Evolutionary conservation across 2,888 invertebrate species (phyloP), one percentile per base, ranked within the genome.

Genomic region (Tholera decimalis): DNA sequence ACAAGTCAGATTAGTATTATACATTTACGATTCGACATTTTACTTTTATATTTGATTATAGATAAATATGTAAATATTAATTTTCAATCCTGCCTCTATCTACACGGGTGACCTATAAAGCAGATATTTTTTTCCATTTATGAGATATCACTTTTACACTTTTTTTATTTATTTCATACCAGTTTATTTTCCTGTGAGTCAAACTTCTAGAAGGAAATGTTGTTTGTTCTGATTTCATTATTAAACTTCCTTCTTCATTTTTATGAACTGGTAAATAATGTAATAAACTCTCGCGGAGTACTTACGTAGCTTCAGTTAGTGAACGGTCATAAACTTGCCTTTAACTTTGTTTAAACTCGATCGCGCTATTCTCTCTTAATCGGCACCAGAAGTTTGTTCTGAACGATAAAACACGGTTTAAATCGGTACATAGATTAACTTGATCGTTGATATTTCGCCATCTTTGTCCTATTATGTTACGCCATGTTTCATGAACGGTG

Each of bases 301-400:
- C 44, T 56, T 41, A 46, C 44, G 15, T 15, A 44, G 54, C 15
- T 64, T 56, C 55, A 61, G 65, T 64, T 47, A 60, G 67, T 60
- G 63, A 73, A 63, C 24, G 46, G 58, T 62, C 64, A 73, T 73
- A 77, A 79, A 77, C 53, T 74, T 62, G 57, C 28, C 30, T 66
- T 54, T 55, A 76, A 72, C 69, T 78, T 73, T 77, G 67, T 79
- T 80, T 73, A 69, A 82, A 82, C 67, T 77, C 66, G 43, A 57
- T 58, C 18, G 49, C 50, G 58, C 79, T 74, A 68, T 79, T 82
- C 76, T 72, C 72, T 67, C 68, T 73, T 80, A 81, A 79, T 79
- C 66, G 76, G 54, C 47, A 75, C 72, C 75, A 57, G 24, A 73
- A 73, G 64, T 82, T 80, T 63, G 67, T 65, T 68, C 60, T 41